Conservation (phyloP, 2,113 vertebrate species). For the Crotalus horridus region DNA sequence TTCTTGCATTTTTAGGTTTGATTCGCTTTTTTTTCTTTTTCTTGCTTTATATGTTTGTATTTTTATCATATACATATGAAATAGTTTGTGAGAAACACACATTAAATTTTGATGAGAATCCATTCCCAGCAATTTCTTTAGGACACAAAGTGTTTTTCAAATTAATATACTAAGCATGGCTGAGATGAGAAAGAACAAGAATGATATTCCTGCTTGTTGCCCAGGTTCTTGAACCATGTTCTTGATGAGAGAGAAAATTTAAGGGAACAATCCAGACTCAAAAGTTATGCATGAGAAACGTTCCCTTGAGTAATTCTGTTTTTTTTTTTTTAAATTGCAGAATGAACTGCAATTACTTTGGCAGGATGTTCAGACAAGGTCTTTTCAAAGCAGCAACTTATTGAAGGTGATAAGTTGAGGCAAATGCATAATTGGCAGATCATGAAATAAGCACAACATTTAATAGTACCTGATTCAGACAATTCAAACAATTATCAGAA, state of each 20-base stretch:
- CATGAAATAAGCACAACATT: conserved; percentile 45
- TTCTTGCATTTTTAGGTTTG: not conserved
- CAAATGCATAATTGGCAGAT: conserved; percentile 48
- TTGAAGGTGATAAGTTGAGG: conserved; percentile 43
- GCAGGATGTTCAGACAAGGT: conserved; percentile 45
- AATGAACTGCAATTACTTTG: conserved; percentile 54
- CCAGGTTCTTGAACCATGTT: conserved; percentile 17
- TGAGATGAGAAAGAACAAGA: not conserved
- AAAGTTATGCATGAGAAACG: conserved; percentile 15
- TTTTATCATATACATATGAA: not conserved
- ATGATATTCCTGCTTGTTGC: not conserved
- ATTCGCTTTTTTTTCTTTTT: not conserved
- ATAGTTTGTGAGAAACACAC: not conserved
- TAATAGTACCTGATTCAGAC: conserved; percentile 14
- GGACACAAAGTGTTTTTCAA: not conserved
- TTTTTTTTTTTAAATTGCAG: conserved; percentile 44
- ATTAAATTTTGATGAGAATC: not conserved
- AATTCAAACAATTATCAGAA: conserved; percentile 47
- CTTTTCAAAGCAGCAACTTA: conserved; percentile 55
- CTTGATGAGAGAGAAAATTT: not conserved
- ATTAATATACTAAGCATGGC: not conserved
- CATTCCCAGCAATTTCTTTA: not conserved
- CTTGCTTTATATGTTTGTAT: not conserved
- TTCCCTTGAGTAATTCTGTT: conserved; percentile 37
- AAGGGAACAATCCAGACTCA: conserved; percentile 22